phyloP scores from a whole-genome alignment of 2,797 vertebrate genomes.

The Microctenopoma steveboyesi region DNA sequence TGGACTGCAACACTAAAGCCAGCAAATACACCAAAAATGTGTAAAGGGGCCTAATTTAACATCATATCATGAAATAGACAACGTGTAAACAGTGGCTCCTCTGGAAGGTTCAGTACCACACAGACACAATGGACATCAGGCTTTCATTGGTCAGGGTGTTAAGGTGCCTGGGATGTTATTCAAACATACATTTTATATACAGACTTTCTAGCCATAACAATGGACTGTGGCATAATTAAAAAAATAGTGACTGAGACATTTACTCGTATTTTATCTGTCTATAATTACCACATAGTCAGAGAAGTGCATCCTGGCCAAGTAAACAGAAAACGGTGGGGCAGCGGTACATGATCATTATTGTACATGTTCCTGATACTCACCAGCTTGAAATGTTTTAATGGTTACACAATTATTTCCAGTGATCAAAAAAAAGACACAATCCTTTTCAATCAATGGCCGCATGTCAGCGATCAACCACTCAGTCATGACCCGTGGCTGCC shows the following conservation, averaged over 20 bases:
- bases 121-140: no score
- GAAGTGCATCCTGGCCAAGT: not conserved
- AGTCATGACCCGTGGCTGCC: constrained; percentile 32
- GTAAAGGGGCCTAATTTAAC: not conserved
- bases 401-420: constrained; percentile 11
- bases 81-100: not conserved
- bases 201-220: no score
- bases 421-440: constrained; percentile 20
- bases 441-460: constrained; percentile 41
- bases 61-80: not conserved
- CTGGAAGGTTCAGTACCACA: no score
- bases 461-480: constrained; percentile 32
- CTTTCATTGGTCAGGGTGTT: no score
- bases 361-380: not conserved
- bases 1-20: no score
- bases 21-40: no score
- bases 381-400: not conserved
- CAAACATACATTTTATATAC: no score
- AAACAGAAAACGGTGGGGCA: not conserved
- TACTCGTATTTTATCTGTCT: no score
- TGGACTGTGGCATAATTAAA: no score
- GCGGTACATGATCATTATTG: not conserved
- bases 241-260: no score
- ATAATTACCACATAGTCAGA: not conserved
- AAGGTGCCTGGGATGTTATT: no score